Evolutionary conservation across 1,140 invertebrate genomes (phyloP), one percentile per base, ranked within the genome.

Genomic region (Cydia splendana): DNA sequence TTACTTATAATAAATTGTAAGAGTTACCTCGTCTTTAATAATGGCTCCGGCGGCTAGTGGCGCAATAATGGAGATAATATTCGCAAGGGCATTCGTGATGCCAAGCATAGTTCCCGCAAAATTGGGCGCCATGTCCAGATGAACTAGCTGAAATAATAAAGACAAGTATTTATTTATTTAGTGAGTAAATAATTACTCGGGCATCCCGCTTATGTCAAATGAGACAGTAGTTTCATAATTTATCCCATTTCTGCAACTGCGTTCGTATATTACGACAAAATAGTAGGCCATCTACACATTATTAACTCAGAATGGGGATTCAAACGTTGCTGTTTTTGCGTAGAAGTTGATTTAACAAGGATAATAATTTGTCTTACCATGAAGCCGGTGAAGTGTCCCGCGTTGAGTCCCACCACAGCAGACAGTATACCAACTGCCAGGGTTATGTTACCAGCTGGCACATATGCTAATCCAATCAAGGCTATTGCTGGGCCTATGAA

Each of bases 61-160:
- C 75, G 94, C 95, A 24, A 96, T 83, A 78, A 96, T 95, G 18
- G 95, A 95, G 75, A 95, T 94, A 24, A 96, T 85, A 78, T 96
- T 96, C 3, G 95, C 95, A 69, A 94, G 88, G 42, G 94, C 94
- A 87, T 97, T 97, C 7, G 95, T 95, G 42, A 96, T 91, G 5
- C 95, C 96, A 95, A 96, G 95, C 71, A 96, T 82, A 12, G 94
- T 91, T 76, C 95, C 95, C 45, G 96, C 95, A 90, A 93, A 94
- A 88, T 95, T 95, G 67, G 95, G 95, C 20, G 96, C 95, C 76
- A 97, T 89, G 86, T 97, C 96, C 20, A 96, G 93, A 82, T 96
- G 96, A 79, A 96, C 96, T 13, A 89, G 51, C 87, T 89, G 81
- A 10, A 82, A 82, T 24, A 42, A 75, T n/a, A 75, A 69, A 38